Conservation (phyloP, 2,888 invertebrate species). For the Pammene fasciana region DNA sequence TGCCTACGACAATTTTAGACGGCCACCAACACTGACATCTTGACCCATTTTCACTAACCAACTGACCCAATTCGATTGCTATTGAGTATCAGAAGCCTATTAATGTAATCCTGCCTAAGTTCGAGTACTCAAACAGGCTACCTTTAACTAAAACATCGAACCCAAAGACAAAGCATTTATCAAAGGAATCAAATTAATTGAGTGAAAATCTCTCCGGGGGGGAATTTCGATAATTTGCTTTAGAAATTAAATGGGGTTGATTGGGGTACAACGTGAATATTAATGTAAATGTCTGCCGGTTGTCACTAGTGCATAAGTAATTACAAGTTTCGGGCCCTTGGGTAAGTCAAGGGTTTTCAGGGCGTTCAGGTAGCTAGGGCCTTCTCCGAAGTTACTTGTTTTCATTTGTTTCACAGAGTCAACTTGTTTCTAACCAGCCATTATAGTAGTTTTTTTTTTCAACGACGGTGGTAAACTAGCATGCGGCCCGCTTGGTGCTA, state of each 20-base stretch:
- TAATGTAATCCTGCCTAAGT: neutral
- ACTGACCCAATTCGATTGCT: neutral
- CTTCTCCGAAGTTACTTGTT: neutral
- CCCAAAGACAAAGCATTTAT: constrained; percentile 21
- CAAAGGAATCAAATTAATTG: constrained; percentile 32
- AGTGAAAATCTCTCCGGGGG: constrained; percentile 32
- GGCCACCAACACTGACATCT: neutral
- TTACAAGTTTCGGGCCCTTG: constrained; percentile 22
- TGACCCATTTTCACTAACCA: neutral
- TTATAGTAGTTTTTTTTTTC: neutral
- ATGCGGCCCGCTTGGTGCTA: too few relatives aligned
- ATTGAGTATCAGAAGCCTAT: neutral
- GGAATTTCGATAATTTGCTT: constrained; percentile 31
- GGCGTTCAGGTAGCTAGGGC: neutral
- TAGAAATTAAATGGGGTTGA: constrained; percentile 29
- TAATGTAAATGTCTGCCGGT: constrained; percentile 24
- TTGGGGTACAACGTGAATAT: constrained; percentile 21
- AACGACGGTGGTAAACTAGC: too few relatives aligned
- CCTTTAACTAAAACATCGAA: neutral
- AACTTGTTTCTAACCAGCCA: neutral
- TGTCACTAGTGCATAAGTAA: constrained; percentile 28
- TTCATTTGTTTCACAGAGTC: too few relatives aligned
- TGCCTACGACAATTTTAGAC: too few relatives aligned
- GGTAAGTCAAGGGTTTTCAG: neutral
- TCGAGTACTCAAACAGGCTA: neutral